Percentiles rank a stretch among this genome's conserved stretches.
Conservation (phyloP, 2,113 vertebrate genomes). For the Lepisosteus oculatus region DNA sequence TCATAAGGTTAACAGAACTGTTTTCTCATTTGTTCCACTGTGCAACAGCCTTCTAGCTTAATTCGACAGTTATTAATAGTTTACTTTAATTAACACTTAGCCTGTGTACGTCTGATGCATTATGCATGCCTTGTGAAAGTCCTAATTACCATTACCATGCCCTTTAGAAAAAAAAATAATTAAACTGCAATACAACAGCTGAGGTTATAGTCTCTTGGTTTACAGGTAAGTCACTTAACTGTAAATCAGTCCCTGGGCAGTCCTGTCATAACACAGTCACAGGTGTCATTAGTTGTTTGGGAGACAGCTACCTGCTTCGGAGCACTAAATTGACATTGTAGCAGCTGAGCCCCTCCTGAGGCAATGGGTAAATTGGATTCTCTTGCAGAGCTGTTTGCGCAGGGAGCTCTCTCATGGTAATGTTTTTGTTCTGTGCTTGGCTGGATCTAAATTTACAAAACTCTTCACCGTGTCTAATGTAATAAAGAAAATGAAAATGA, state of each 20-base stretch:
- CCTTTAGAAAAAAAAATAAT: slow-evolving; percentile 32
- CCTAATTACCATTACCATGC: slow-evolving; percentile 7
- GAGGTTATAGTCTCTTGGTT: slow-evolving; percentile 30
- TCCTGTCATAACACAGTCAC: slow-evolving; percentile 11
- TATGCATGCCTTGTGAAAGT: neutral
- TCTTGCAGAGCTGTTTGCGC: slow-evolving; percentile 22
- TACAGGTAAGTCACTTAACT: slow-evolving; percentile 14
- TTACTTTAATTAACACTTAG: slow-evolving; percentile 25
- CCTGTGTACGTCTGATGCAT: slow-evolving; percentile 11
- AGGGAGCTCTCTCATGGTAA: slow-evolving; percentile 31
- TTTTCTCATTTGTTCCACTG: neutral
- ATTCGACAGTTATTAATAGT: slow-evolving; percentile 17
- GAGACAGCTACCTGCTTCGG: slow-evolving; percentile 59
- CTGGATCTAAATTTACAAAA: slow-evolving; percentile 26
- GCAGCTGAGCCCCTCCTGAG: slow-evolving; percentile 30
- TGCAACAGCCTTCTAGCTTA: neutral
- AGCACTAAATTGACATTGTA: slow-evolving; percentile 42
- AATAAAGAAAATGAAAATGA: slow-evolving; percentile 40
- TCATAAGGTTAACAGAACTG: neutral
- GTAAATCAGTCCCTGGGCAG: neutral
- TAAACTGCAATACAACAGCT: slow-evolving; percentile 48
- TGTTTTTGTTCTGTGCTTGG: slow-evolving; percentile 34
- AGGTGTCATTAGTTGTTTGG: slow-evolving; percentile 40
- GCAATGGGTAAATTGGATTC: slow-evolving; percentile 44
- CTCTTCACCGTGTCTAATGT: slow-evolving; percentile 16